Evolutionary conservation across 2,888 invertebrate genomes (phyloP), one percentile per base, ranked within the genome.

Genomic region (Eristalis intricaria): DNA sequence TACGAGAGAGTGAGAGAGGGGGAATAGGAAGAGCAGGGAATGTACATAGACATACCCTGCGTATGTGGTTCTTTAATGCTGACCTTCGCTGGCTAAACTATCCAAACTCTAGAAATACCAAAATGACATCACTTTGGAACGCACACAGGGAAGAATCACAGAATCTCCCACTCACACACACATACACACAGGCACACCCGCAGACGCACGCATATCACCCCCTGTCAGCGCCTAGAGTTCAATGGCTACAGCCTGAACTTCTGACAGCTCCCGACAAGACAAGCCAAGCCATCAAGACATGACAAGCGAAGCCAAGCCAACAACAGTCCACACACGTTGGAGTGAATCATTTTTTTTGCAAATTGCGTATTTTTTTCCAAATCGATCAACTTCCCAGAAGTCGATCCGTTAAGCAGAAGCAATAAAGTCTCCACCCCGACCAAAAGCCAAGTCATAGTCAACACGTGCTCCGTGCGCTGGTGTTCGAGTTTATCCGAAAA

Each of bases 81-180:
- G 69, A 85, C 71, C 86, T 82, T 87, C 78, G 58, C 38, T 40
- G 29, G 50, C 50, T 11, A 65, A 73, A 79, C 78, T 50, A 79
- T 43, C 38, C 56, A 61, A 65, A 61, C 69, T 70, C 60, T 77
- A 56, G 40, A 80, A 80, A 70, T 69, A 78, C 78, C 58, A 75
- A 63, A 64, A 87, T 87, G 86, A 87, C 83, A 87, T 87, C 86
- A 87, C 43, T 83, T 75, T 38, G 26, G 61, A 64, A 74, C 22
- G 2, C 68, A 74, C 43, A 22, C 23, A 29, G 4, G 32, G 32
- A 32, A 22, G 23, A 5, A 35, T 15, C 56, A 35, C 13, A 65
- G 22, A 35, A 22, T 32, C 40, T 56, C 15, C 63, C 50, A 23
- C 26, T 32, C 40, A n/a, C n/a, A n/a, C n/a, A n/a, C n/a, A n/a